Conservation (phyloP, 64 coral and sea anemone species). For the Astreopora myriophthalma region DNA sequence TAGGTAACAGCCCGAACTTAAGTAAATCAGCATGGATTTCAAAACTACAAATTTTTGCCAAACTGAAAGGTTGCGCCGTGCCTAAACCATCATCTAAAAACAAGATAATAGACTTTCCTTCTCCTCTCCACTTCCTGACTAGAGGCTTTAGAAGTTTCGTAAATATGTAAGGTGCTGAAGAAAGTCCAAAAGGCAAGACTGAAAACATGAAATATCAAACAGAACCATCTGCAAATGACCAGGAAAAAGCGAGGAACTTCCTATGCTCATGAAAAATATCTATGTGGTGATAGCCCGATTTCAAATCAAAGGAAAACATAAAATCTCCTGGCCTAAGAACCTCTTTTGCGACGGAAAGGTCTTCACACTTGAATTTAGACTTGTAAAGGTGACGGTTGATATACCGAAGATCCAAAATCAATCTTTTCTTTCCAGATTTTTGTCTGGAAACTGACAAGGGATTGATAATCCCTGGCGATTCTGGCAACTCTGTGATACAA, state of each 20-base stretch:
- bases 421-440: too few species aligned
- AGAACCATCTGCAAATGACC: constrained; percentile 12
- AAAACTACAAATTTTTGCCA: constrained; percentile 28
- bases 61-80: background rate
- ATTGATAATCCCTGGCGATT: too few species aligned
- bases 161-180: constrained; percentile 66
- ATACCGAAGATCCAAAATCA: too few species aligned
- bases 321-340: constrained; percentile 16
- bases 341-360: constrained; percentile 39
- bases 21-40: constrained; percentile 37
- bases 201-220: constrained; percentile 38
- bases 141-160: constrained; percentile 63
- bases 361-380: constrained; percentile 59
- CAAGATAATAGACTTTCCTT: constrained; percentile 31
- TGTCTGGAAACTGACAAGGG: constrained; percentile 51
- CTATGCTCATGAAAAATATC: constrained; percentile 60
- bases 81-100: constrained; percentile 52
- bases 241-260: constrained; percentile 58
- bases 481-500: constrained; percentile 35
- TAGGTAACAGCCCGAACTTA: constrained; percentile 25
- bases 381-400: constrained; percentile 29
- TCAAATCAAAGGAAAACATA: constrained; percentile 75
- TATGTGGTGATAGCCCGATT: constrained; percentile 72
- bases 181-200: constrained; percentile 66
- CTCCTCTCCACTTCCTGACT: constrained; percentile 60